Conservation (phyloP, 2,797 vertebrate species). For the Oryzias dopingdopingensis region DNA sequence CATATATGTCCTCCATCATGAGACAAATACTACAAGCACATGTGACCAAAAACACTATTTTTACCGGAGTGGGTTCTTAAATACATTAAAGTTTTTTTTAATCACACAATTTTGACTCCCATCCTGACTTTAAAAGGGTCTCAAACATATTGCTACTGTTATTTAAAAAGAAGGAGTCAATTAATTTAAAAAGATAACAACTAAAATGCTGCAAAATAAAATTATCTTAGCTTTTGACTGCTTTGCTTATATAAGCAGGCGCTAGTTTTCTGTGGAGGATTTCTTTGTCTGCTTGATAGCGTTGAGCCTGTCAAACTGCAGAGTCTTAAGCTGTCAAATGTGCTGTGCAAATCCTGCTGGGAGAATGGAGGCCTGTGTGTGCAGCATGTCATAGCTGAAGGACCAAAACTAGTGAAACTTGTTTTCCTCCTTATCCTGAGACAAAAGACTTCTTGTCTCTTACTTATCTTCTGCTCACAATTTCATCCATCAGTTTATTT, state of each 20-base stretch:
- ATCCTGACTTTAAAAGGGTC: too few species aligned
- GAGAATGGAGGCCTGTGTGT: slow-evolving; percentile 10
- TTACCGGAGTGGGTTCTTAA: too few species aligned
- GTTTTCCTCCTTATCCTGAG: slow-evolving; percentile 54
- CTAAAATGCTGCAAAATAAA: background rate
- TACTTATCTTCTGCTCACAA: slow-evolving; percentile 22
- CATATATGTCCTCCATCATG: too few species aligned
- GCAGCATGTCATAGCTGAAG: slow-evolving; percentile 21
- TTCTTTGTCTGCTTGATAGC: slow-evolving; percentile 32
- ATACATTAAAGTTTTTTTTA: too few species aligned
- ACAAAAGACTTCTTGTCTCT: slow-evolving; percentile 56
- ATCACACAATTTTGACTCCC: too few species aligned
- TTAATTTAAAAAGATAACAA: background rate
- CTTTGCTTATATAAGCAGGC: slow-evolving; percentile 16
- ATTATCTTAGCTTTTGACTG: background rate
- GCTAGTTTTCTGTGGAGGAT: slow-evolving; percentile 22
- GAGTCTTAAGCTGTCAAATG: slow-evolving; percentile 33
- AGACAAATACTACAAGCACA: too few species aligned
- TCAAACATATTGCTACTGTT: too few species aligned
- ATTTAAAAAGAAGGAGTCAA: too few species aligned
- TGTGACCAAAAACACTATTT: too few species aligned
- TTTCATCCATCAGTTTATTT: slow-evolving; percentile 4
- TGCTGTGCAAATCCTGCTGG: slow-evolving; percentile 28
- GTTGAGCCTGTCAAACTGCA: slow-evolving; percentile 41
- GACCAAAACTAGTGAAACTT: slow-evolving; percentile 48